phyloP scores from a whole-genome alignment of 1,140 invertebrate genomes.

The Hyposmocoma kahamanoa region DNA sequence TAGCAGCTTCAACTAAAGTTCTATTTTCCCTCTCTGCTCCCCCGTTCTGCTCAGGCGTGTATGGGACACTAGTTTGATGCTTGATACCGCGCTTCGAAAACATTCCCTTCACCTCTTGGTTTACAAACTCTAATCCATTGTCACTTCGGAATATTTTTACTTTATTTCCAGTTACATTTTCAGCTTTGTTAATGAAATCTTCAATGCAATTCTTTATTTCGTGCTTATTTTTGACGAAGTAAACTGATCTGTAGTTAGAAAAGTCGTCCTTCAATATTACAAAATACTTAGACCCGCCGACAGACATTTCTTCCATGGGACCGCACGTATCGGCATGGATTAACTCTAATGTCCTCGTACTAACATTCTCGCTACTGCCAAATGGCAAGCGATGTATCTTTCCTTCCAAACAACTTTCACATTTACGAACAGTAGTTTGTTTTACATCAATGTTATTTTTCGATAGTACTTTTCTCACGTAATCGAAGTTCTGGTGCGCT shows the following conservation, averaged over 20 bases:
- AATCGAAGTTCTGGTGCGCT: constrained; percentile 32
- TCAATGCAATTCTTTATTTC: constrained; percentile 28
- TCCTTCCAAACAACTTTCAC: constrained; percentile 12
- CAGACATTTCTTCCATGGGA: constrained; percentile 41
- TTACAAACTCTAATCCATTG: constrained; percentile 48
- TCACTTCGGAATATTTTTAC: constrained; percentile 45
- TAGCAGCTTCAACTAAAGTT: constrained; percentile 51
- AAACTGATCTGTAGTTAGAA: constrained; percentile 27
- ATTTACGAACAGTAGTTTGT: background rate
- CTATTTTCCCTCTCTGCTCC: constrained; percentile 44
- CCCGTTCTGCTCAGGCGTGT: constrained; percentile 64
- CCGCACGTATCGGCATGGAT: constrained; percentile 65
- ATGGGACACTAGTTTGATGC: constrained; percentile 37
- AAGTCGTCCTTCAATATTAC: constrained; percentile 29
- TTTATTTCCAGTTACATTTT: constrained; percentile 28
- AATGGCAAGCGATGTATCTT: constrained; percentile 14
- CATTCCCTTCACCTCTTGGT: constrained; percentile 27
- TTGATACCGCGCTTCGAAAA: constrained; percentile 21
- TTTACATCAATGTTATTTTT: constrained; percentile 9
- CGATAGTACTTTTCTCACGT: constrained; percentile 23
- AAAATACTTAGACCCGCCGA: constrained; percentile 21
- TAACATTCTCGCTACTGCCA: constrained; percentile 19
- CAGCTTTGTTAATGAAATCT: constrained; percentile 26
- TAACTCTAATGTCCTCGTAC: constrained; percentile 35
- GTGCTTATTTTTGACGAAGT: constrained; percentile 44